Percentiles rank a stretch among this genome's conserved stretches.
Evolutionary conservation across 2,797 vertebrate genomes (phyloP).

Genomic region (Sternarchorhynchus goeldii): DNA sequence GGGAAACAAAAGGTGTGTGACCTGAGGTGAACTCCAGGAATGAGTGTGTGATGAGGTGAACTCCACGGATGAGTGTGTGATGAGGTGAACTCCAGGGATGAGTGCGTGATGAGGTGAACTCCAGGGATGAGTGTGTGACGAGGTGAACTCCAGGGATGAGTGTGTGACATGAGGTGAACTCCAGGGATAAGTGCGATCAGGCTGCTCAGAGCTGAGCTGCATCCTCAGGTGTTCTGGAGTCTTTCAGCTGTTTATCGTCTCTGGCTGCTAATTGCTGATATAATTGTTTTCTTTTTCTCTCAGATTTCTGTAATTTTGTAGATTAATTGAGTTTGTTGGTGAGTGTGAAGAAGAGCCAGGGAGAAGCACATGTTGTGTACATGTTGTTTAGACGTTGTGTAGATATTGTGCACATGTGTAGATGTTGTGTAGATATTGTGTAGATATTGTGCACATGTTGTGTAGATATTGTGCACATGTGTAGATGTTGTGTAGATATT

Average conservation of each 20-base stretch:
- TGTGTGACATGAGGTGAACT: neutral
- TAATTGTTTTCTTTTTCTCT: constrained; percentile 30
- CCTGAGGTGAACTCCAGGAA: constrained; percentile 15
- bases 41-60: constrained; percentile 27
- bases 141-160: too few species aligned
- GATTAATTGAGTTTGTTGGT: neutral
- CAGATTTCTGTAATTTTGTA: constrained; percentile 8
- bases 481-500: too few species aligned
- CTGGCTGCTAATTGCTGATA: constrained; percentile 39
- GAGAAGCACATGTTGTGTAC: too few species aligned
- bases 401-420: too few species aligned
- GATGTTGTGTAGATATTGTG: too few species aligned
- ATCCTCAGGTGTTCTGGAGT: constrained; percentile 18
- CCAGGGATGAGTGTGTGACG: constrained; percentile 32
- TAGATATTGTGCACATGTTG: too few species aligned
- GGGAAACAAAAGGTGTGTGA: constrained; percentile 13
- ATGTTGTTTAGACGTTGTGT: too few species aligned
- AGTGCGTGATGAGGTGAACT: constrained; percentile 16
- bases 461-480: too few species aligned
- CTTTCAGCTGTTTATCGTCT: constrained; percentile 36
- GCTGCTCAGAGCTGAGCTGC: constrained; percentile 33
- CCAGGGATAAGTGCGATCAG: constrained; percentile 36
- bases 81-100: constrained; percentile 29
- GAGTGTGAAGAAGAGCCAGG: too few species aligned
- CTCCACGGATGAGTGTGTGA: too few species aligned